These are phyloP conservation scores for Drosophila barbarae DNA, from an alignment of 2,888 invertebrate genomes.

Conservation along the genomic window DNA sequence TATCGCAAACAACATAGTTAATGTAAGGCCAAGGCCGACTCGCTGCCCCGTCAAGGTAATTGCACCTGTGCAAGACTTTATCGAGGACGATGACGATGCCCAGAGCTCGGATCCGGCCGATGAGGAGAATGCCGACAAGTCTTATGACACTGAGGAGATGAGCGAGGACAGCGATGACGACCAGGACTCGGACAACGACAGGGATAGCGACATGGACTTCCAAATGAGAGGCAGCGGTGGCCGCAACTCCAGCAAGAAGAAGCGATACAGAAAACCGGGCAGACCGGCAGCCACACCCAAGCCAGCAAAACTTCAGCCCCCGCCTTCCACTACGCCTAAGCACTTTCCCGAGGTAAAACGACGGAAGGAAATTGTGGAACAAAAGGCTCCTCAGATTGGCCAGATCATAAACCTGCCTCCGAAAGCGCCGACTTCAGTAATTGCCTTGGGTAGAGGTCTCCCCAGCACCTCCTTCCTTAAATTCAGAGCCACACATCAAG, in stretches of 20 bases:
- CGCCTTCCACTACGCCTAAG: conserved; percentile 2
- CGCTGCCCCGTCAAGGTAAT: conserved; percentile 46
- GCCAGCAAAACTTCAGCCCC: conserved; percentile 17
- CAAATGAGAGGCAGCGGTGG: conserved; percentile 81
- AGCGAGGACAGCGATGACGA: conserved; percentile 81
- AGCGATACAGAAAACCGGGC: conserved; percentile 51
- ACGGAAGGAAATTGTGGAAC: conserved; percentile 40
- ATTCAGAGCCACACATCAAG: conserved; percentile 45
- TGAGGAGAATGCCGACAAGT: conserved; percentile 52
- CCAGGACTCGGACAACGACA: conserved; percentile 80
- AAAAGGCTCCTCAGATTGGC: conserved; percentile 49
- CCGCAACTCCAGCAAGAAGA: conserved; percentile 73
- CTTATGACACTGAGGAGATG: conserved; percentile 70
- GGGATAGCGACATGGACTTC: conserved; percentile 84
- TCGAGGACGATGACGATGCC: conserved; percentile 59
- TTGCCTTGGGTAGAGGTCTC: conserved; percentile 52
- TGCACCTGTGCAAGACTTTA: conserved; percentile 34
- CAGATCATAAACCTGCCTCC: conserved; percentile 55
- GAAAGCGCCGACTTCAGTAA: conserved; percentile 51
- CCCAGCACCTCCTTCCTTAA: conserved; percentile 59
- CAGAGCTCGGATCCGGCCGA: conserved; percentile 58
- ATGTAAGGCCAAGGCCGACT: conserved; percentile 21
- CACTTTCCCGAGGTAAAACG: conserved; percentile 46
- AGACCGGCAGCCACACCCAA: conserved; percentile 22
- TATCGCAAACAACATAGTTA: neutral